Evolutionary conservation across 2,888 invertebrate species (phyloP).

Genomic region (Trachelus tabidus): DNA sequence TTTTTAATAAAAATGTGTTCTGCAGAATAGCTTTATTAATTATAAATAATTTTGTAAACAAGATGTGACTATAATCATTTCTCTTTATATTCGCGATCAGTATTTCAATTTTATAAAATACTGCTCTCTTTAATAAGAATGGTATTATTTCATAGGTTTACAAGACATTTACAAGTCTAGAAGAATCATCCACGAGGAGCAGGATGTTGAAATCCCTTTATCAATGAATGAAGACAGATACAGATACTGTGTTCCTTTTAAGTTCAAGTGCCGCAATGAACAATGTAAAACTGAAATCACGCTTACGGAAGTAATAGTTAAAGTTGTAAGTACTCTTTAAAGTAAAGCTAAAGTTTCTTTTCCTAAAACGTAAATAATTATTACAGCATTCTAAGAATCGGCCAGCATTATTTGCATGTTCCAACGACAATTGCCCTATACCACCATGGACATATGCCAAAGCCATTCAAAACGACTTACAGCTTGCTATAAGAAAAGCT

Average conservation of each 20-base stretch:
- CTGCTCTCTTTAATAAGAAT: not conserved
- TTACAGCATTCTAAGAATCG: slow-evolving; percentile 50
- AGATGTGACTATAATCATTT: no score
- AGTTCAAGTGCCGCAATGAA: slow-evolving; percentile 69
- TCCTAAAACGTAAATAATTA: slow-evolving; percentile 54
- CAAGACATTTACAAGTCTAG: slow-evolving; percentile 52
- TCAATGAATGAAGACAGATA: slow-evolving; percentile 68
- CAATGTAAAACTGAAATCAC: slow-evolving; percentile 66
- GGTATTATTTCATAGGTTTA: slow-evolving; percentile 35
- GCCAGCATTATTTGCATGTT: slow-evolving; percentile 76
- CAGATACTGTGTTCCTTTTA: slow-evolving; percentile 74
- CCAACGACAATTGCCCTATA: slow-evolving; percentile 76
- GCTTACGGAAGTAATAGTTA: slow-evolving; percentile 62
- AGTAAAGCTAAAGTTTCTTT: slow-evolving; percentile 29
- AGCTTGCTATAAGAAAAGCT: slow-evolving; percentile 74
- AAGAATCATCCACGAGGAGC: slow-evolving; percentile 40
- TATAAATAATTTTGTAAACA: not conserved
- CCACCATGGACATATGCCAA: slow-evolving; percentile 76
- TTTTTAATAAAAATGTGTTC: no score
- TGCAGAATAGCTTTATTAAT: not conserved
- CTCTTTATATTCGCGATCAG: not conserved
- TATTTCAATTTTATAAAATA: not conserved
- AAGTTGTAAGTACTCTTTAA: slow-evolving; percentile 53
- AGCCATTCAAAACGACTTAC: slow-evolving; percentile 80
- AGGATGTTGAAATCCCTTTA: slow-evolving; percentile 46